These are phyloP conservation scores for Stramonita haemastoma DNA, from an alignment of 2,888 invertebrate species.

Conservation along the genomic window DNA sequence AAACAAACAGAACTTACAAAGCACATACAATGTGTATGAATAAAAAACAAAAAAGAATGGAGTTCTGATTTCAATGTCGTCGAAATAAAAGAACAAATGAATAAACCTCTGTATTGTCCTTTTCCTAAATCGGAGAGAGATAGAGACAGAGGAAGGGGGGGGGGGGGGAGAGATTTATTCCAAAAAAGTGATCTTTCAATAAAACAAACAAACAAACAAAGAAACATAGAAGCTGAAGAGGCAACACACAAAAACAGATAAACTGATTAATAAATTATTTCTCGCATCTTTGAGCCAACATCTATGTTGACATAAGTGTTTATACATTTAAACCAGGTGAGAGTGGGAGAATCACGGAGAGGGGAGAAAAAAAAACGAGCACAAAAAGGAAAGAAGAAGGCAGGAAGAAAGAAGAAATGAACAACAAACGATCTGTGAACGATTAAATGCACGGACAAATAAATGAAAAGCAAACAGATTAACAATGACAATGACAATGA, in stretches of 20 bases:
- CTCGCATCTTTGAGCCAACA: no score
- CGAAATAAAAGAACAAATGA: background rate
- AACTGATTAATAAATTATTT: background rate
- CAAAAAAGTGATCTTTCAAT: background rate
- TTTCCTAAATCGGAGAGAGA: no score
- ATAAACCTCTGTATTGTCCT: no score
- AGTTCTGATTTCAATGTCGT: no score
- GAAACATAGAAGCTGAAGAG: background rate
- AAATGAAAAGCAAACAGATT: no score
- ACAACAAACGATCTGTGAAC: background rate
- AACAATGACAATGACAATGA: no score
- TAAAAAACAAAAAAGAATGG: no score
- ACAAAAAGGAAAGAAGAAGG: background rate
- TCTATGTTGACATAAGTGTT: no score
- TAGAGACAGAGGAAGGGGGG: no score
- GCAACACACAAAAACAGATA: background rate
- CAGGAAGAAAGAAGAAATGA: background rate
- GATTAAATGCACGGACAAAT: background rate
- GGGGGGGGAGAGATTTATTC: no score
- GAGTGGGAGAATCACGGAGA: background rate
- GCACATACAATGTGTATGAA: no score
- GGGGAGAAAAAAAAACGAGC: background rate
- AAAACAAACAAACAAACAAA: background rate
- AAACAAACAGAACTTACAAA: background rate
- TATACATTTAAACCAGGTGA: background rate